Evolutionary conservation across 1,140 invertebrate genomes (phyloP), one percentile per base, ranked within the genome.

Genomic region (Piezodorus guildinii): DNA sequence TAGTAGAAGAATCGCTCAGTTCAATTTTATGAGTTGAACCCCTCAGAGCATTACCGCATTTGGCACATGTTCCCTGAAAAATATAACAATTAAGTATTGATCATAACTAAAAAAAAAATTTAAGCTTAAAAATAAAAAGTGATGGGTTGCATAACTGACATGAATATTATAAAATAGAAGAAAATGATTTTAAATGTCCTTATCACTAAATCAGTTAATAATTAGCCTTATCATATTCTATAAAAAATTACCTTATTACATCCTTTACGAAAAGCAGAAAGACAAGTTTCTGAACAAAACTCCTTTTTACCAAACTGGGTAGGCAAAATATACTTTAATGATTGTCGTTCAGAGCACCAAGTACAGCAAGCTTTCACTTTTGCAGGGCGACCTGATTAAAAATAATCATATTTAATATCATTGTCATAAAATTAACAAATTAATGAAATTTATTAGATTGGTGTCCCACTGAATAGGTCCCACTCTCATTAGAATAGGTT

Each of bases 261-360:
- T 17, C 88, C 90, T 72, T 90, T 90, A 54, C 90, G 81, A 72
- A 91, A 94, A 77, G 91, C 88, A 9, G 86, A 84, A 21, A 94
- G 79, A 76, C 91, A 95, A 19, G 83, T 87, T 74, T 91, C 87
- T 0, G 90, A 93, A 76, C 91, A 95, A 74, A 95, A 94, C 72
- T 94, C 90, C 72, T 92, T 92, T 72, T 92, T 92, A 14, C 89
- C 88, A 74, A 90, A 84, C 71, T 87, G 87, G 0, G 88, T 91
- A 6, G 90, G 90, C 58, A 91, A 76, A 49, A 93, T 87, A 76
- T 90, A 94, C 70, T 89, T 90, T 19, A 93, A 73, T 1, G 85
- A 83, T 56, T 85, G 82, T 75, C 89, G 91, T 73, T 91, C 88
- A 30, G 83, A 85, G 73, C 91, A 93, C 90, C 89, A 91, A 2